These are phyloP conservation scores for Ctenosaura bakeri DNA, from an alignment of 2,797 vertebrate species.

Conservation along the genomic window DNA sequence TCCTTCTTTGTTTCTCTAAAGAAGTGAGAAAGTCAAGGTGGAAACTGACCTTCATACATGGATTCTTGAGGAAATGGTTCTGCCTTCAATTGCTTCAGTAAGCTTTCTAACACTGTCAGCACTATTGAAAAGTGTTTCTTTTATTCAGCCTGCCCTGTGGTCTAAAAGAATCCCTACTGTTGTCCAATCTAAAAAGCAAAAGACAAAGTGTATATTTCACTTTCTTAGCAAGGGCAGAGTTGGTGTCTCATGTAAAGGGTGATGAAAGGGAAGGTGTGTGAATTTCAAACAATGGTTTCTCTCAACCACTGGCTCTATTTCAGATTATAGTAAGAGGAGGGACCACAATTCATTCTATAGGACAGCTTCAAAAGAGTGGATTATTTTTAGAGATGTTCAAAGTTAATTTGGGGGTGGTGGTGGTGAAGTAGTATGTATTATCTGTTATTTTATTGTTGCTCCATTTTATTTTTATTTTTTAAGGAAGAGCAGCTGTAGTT, in stretches of 20 bases:
- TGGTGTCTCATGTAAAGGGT: not conserved
- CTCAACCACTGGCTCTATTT: not conserved
- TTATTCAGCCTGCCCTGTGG: slow-evolving; percentile 40
- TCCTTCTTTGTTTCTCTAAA: slow-evolving; percentile 15
- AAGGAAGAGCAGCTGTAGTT: not conserved
- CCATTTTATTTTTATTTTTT: not conserved
- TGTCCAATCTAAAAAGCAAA: slow-evolving; percentile 39
- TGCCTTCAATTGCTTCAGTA: slow-evolving; percentile 49
- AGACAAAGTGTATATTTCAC: slow-evolving; percentile 37
- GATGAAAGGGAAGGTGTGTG: not conserved
- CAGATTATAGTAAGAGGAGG: not conserved
- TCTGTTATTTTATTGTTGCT: not conserved
- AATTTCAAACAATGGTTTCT: not conserved
- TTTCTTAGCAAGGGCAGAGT: slow-evolving; percentile 27
- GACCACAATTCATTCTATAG: not conserved
- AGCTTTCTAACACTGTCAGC: slow-evolving; percentile 43
- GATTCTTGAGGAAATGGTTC: slow-evolving; percentile 48
- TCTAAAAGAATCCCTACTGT: slow-evolving; percentile 24
- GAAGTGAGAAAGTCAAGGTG: slow-evolving; percentile 33
- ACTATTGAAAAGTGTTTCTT: slow-evolving; percentile 43
- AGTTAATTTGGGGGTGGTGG: not conserved
- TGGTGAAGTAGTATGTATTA: not conserved
- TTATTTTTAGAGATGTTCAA: not conserved
- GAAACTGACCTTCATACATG: slow-evolving; percentile 49
- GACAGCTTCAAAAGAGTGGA: not conserved